Evolutionary conservation across 2,888 invertebrate species (phyloP), one percentile per base, ranked within the genome.

Genomic region (Brachypterus glaber): DNA sequence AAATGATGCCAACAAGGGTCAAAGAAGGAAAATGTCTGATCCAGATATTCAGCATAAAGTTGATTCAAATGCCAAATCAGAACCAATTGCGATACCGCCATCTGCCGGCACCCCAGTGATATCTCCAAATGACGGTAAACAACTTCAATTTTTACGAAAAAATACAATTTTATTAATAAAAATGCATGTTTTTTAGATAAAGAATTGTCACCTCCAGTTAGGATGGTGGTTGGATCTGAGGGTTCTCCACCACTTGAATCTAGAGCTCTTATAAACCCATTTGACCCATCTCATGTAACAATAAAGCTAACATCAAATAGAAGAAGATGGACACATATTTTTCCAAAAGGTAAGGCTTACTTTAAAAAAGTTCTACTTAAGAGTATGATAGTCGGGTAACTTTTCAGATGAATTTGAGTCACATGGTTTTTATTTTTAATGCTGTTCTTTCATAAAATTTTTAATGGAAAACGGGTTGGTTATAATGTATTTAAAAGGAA

Each of bases 311-410:
- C 95, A 1, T 93, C 95, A 35, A 95, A 95, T 63, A 73, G 96
- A 32, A 70, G 96, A 18, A 75, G 97, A 39, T 98, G 98, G 98
- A 95, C 95, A 1, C 97, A 98, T 64, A 96, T 96, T 54, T 98
- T 98, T 64, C 97, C 97, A 2, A 88, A 89, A 72, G 83, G 82
- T 79, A n/a, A n/a, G n/a, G n/a, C n/a, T n/a, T n/a, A n/a, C n/a
- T n/a, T 32, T 13, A 17, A 3, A 14, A 30, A 37, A 17, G 12
- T n/a, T 14, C 21, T 2, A 4, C 16, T n/a, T n/a, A n/a, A n/a
- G n/a, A n/a, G n/a, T n/a, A n/a, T n/a, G n/a, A n/a, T n/a, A n/a
- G n/a, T n/a, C n/a, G n/a, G n/a, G n/a, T n/a, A n/a, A n/a, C n/a
- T n/a, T n/a, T n/a, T n/a, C n/a, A n/a, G n/a, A n/a, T n/a, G n/a